Base-by-base conservation (phyloP, 2,888 invertebrate genomes). In the Amphipoea lucens region DNA sequence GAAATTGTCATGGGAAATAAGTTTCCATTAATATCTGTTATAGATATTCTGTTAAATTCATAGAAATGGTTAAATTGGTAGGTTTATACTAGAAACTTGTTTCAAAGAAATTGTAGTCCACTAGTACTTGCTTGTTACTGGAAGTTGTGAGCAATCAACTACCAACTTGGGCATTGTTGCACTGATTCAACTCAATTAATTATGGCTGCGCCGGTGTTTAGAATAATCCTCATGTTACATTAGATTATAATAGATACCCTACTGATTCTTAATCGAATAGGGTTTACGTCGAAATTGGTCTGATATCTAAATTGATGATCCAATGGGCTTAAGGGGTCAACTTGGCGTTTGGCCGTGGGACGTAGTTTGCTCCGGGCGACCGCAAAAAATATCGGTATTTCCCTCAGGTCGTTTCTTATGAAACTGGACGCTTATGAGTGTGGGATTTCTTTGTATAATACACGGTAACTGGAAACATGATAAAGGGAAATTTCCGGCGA, bases 101-200 rank as follows among this genome's bases (percentile, higher is more conserved):
- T 72, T 45, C 42, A 66, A 66, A 62, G 60, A 79, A 86, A 76
- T 81, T 67, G n/a, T 51, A 68, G 36, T 70, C 40, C 45, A 67
- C 67, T 85, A 70, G 74, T 66, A 69, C 65, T 77, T 45, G 68
- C 45, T 85, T 68, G 79, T 75, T 75, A 68, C 63, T 63, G 54
- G 71, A 77, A 83, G 79, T 71, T 82, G 70, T 72, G 66, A 78
- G 76, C 87, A 78, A 82, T 85, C 71, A 71, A 78, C 71, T 72
- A 79, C 71, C 62, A 80, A 87, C 76, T 87, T 87, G 76, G 71
- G 65, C 76, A 78, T 78, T 85, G 85, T 82, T 76, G 79, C 74
- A 85, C 65, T 69, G 45, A 85, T 87, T 87, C 74, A 74, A 85
- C 71, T 79, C 79, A 87, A 85, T 86, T 78, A 73, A 71, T 82